Conservation (phyloP, 1,140 invertebrate genomes). For the Propsilocerus akamusi region DNA sequence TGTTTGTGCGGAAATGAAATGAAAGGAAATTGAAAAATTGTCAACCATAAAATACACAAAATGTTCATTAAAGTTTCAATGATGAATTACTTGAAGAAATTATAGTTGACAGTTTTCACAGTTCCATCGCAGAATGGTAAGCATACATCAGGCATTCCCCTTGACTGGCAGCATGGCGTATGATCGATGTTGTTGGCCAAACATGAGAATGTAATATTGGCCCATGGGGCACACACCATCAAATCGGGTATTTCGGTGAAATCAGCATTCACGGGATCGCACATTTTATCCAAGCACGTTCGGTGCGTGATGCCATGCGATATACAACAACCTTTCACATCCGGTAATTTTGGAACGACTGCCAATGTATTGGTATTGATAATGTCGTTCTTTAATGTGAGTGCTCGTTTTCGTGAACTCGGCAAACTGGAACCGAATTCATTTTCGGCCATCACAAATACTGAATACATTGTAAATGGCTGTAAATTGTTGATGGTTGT, state of each 20-base stretch:
- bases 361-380: conserved; percentile 10
- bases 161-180: conserved; percentile 52
- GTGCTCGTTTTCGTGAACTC: conserved; percentile 37
- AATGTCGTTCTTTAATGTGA: conserved; percentile 11
- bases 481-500: conserved; percentile 36
- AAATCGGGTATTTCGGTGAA: conserved; percentile 44
- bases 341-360: conserved; percentile 26
- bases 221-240: conserved; percentile 75
- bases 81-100: conserved; percentile 50
- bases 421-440: conserved; percentile 53
- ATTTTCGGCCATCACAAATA: conserved; percentile 50
- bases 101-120: conserved; percentile 56
- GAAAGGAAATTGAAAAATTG: too few relatives aligned
- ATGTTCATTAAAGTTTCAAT: conserved; percentile 1
- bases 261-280: conserved; percentile 46
- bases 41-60: too few relatives aligned
- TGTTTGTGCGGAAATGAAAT: background rate
- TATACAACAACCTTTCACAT: conserved; percentile 50
- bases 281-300: conserved; percentile 56
- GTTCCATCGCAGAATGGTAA: conserved; percentile 58
- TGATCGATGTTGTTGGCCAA: conserved; percentile 64
- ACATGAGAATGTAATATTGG: conserved; percentile 55
- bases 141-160: conserved; percentile 52
- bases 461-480: conserved; percentile 66
- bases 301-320: conserved; percentile 48